Evolutionary conservation across 2,797 vertebrate species (phyloP).

Genomic region (Pempheris klunzingeri): DNA sequence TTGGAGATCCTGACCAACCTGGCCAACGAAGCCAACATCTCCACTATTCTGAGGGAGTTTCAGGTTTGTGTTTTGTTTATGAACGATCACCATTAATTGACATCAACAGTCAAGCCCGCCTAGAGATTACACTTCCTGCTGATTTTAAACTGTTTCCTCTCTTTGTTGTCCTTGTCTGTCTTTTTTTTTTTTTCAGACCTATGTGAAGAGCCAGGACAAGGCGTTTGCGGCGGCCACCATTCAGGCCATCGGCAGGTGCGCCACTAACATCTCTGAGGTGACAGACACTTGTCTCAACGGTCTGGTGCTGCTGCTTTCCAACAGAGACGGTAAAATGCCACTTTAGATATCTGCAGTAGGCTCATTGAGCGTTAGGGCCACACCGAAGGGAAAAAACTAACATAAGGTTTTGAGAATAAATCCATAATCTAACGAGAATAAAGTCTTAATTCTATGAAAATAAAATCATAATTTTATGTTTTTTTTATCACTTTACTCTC

Average conservation of each 20-base stretch:
- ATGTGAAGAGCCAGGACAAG: slow-evolving; percentile 98
- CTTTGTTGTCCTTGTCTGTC: not conserved
- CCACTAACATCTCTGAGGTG: slow-evolving; percentile 95
- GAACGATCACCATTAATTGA: not conserved
- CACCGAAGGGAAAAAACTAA: too few species aligned
- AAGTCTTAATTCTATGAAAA: too few species aligned
- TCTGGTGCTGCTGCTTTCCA: slow-evolving; percentile 94
- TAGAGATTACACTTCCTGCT: not conserved
- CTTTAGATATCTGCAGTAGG: not conserved
- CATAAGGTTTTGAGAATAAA: too few species aligned
- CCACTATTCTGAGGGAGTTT: slow-evolving; percentile 96
- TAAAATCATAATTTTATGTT: too few species aligned
- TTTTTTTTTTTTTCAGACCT: slow-evolving; percentile 86
- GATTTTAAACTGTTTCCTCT: not conserved
- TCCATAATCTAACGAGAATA: too few species aligned
- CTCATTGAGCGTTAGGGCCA: too few species aligned
- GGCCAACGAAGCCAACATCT: slow-evolving; percentile 96
- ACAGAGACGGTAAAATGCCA: slow-evolving; percentile 91
- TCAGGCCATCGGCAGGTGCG: slow-evolving; percentile 96
- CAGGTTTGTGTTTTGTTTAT: slow-evolving; percentile 86
- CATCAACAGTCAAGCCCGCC: not conserved
- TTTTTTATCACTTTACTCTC: too few species aligned
- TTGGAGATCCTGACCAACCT: slow-evolving; percentile 98
- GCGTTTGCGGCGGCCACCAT: slow-evolving; percentile 96
- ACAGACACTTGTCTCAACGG: slow-evolving; percentile 96